A percentile compares a stretch with the other conserved stretches of the same genome.
Conservation (phyloP, 2,888 invertebrate genomes). For the Trissolcus brochymenae region DNA sequence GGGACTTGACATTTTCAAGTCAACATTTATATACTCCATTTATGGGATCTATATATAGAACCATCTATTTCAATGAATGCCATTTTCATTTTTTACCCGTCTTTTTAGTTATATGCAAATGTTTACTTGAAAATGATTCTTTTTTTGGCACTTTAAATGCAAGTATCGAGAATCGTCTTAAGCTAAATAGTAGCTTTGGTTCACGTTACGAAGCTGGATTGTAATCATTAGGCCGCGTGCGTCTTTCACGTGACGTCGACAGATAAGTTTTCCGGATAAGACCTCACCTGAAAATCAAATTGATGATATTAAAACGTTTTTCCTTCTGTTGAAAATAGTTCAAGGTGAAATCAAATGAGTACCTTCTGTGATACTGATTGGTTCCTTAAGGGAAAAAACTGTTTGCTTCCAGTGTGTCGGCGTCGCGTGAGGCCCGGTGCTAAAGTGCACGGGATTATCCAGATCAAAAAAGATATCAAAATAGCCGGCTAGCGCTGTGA, state of each 20-base stretch:
- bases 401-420: constrained; percentile 98
- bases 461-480: constrained; percentile 93
- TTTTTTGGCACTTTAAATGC: constrained; percentile 33
- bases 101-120: too few relatives aligned
- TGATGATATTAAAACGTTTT: background rate
- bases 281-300: constrained; percentile 77
- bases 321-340: constrained; percentile 1
- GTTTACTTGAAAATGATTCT: too few relatives aligned
- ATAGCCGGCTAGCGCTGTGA: constrained; percentile 92
- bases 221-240: constrained; percentile 85
- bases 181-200: constrained; percentile 72
- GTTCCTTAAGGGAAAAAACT: constrained; percentile 88
- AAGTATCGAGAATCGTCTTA: constrained; percentile 57
- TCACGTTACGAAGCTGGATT: constrained; percentile 78
- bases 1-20: too few relatives aligned
- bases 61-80: too few relatives aligned
- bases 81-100: too few relatives aligned
- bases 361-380: constrained; percentile 84
- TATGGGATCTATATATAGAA: too few relatives aligned
- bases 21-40: too few relatives aligned
- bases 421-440: constrained; percentile 85
- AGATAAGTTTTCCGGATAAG: constrained; percentile 84
- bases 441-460: constrained; percentile 82
- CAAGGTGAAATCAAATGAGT: background rate
- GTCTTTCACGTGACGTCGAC: constrained; percentile 85